Base-by-base conservation (phyloP, 64 coral and sea anemone genomes). In the Montipora sp. region DNA sequence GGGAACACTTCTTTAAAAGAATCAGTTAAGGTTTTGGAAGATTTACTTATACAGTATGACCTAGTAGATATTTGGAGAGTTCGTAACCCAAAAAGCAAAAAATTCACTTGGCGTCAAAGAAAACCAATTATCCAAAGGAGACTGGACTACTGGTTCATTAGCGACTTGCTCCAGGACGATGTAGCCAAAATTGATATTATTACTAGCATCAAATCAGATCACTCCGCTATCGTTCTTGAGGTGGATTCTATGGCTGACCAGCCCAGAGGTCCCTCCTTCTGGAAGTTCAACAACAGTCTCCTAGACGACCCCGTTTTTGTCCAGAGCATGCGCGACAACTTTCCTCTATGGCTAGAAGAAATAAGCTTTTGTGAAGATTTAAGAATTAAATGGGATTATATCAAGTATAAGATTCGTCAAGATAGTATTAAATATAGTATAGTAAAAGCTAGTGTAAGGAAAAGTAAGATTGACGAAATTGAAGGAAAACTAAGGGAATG, bases 51-150 rank as follows among this genome's bases (percentile, higher is more conserved):
- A 13, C 36, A 88, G 53, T 14, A 88, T 51, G 86, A 75, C 45
- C 5, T 88, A 3, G 53, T 75, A 4, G 86, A 88, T 45, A 77
- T 88, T n/a, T 75, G 86, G 86, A 65, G 86, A 75, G 18, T 75
- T 58, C 70, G 46, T 8, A 88, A 75, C 13, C 85, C 85, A 10
- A 47, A 88, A 8, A 3, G 9, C 27, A 69, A 88, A 88, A 73
- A 50, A 10, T 88, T 50, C 74, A 88, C 85, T 22, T 88, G 85
- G 85, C 24, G 19, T 10, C 85, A 88, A 58, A 88, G 2, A 88
- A 88, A 15, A 10, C 68, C 86, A 13, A 12, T 75, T 10, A 77
- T 88, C 51, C 86, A 88, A 58, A 75, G 86, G 75, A 46, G 86
- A 21, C 55, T 88, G 23, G 86, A 88, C 6, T 75, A 21, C 36